Conservation (phyloP, 2,797 vertebrate genomes). For the Betta splendens region DNA sequence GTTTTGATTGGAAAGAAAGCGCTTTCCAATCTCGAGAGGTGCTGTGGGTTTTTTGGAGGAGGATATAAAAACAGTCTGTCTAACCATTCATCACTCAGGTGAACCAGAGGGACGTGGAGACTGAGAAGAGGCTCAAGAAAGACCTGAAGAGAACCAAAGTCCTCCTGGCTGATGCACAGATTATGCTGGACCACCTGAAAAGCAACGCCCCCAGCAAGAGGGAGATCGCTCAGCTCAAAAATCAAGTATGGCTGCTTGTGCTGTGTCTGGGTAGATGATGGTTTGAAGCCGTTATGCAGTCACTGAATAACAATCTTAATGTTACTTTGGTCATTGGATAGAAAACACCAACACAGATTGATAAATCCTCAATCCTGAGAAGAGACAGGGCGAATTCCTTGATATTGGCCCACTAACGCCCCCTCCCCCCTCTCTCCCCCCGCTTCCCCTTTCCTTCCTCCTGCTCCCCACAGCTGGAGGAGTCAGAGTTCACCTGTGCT, state of each 20-base stretch:
- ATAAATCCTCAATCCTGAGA: constrained; percentile 17
- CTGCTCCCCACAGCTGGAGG: constrained; percentile 87
- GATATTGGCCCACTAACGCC: constrained; percentile 21
- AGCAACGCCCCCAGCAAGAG: constrained; percentile 96
- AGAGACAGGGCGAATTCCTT: constrained; percentile 12
- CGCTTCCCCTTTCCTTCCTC: background rate
- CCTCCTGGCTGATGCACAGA: constrained; percentile 93
- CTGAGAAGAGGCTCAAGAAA: constrained; percentile 92
- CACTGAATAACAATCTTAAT: background rate
- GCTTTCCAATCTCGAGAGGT: constrained; percentile 42
- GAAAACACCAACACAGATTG: background rate
- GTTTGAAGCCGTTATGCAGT: background rate
- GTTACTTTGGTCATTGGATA: background rate
- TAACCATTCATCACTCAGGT: constrained; percentile 79
- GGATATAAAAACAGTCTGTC: constrained; percentile 18
- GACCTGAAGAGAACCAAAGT: constrained; percentile 98
- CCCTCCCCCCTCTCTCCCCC: constrained; percentile 11
- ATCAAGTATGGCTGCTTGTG: constrained; percentile 86
- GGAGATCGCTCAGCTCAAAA: constrained; percentile 96
- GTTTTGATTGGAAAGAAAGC: constrained; percentile 61
- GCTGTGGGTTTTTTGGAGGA: constrained; percentile 40
- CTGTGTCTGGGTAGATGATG: constrained; percentile 1
- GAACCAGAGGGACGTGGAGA: constrained; percentile 92
- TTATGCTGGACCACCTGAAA: constrained; percentile 98
- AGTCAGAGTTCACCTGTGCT: constrained; percentile 94